Conservation (phyloP, 2,888 invertebrate genomes). For the Chrysotoxum bicinctum region DNA sequence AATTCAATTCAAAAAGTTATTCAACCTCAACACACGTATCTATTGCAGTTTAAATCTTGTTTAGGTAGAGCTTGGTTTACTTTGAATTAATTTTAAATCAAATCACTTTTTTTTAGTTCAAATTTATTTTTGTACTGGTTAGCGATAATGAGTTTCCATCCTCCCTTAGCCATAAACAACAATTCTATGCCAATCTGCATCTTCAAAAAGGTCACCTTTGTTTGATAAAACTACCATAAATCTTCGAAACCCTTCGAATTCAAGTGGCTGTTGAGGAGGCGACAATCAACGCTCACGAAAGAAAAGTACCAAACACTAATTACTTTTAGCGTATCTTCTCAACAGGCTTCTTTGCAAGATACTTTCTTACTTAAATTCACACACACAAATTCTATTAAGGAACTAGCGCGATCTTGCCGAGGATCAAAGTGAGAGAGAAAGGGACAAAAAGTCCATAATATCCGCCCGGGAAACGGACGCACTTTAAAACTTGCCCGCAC, state of each 20-base stretch:
- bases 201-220: background rate
- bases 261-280: background rate
- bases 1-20: background rate
- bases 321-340: background rate
- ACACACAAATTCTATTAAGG: background rate
- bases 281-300: background rate
- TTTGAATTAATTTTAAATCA: background rate
- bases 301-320: background rate
- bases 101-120: background rate
- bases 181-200: background rate
- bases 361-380: background rate
- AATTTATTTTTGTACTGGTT: background rate
- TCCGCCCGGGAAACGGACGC: conserved; percentile 49
- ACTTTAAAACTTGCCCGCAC: conserved; percentile 19
- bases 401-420: background rate
- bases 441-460: conserved; percentile 29
- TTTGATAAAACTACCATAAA: background rate
- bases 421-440: conserved; percentile 17
- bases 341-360: background rate
- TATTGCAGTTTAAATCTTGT: background rate
- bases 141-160: background rate
- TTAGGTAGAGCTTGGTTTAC: background rate
- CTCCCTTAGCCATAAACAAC: background rate
- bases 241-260: background rate
- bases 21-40: background rate